phyloP scores from a whole-genome alignment of 2,113 vertebrate species.

The Mellivora capensis region DNA sequence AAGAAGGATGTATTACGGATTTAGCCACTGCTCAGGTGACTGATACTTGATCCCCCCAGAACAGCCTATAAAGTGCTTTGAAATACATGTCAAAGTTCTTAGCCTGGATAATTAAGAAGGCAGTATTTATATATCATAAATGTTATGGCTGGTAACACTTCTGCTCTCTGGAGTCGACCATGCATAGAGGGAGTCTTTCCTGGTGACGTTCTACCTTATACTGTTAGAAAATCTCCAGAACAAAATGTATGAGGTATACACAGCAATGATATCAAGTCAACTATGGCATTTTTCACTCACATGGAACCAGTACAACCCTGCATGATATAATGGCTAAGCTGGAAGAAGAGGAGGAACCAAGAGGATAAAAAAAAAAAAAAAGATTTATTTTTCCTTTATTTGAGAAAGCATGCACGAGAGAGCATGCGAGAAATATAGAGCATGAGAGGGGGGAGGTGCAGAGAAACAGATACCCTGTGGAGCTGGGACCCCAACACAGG shows the following conservation, averaged over 20 bases:
- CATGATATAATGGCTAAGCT: not conserved
- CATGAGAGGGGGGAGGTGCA: not conserved
- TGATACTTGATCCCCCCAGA: not conserved
- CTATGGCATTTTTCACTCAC: not conserved
- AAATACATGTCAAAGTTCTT: not conserved
- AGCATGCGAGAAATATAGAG: no score
- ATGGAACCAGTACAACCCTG: not conserved
- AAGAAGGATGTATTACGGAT: not conserved
- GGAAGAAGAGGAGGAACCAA: not conserved
- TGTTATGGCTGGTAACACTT: not conserved
- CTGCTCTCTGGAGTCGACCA: not conserved
- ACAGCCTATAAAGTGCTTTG: not conserved
- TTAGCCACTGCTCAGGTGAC: not conserved
- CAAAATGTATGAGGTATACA: not conserved
- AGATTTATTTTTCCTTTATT: not conserved
- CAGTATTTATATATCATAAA: not conserved
- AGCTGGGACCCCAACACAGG: not conserved
- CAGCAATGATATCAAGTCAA: not conserved
- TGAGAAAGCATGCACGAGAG: not conserved
- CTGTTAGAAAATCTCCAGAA: not conserved
- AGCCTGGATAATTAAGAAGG: not conserved
- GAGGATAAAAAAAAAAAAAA: not conserved
- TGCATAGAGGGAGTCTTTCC: not conserved
- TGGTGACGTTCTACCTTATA: not conserved
- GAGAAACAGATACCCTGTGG: not conserved